Evolutionary conservation across 2,113 vertebrate species (phyloP).

Genomic region (Panthera tigris): DNA sequence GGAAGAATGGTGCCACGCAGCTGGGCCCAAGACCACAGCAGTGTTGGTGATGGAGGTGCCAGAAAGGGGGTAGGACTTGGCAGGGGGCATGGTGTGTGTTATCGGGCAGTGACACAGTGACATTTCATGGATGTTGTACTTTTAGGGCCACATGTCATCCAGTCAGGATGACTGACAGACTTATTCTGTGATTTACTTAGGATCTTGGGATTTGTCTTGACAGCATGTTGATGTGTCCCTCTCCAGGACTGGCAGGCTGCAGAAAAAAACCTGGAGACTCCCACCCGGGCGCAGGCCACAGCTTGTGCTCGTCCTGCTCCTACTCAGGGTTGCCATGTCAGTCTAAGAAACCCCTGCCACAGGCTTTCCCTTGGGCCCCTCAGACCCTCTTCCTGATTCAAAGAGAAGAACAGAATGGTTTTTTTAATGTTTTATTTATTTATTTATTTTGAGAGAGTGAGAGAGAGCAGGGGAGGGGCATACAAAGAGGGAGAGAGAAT

Average conservation of each 20-base stretch:
- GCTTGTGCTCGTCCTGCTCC: background rate
- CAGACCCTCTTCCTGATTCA: background rate
- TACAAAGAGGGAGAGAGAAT: too few species aligned
- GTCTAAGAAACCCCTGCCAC: background rate
- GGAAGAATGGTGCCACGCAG: background rate
- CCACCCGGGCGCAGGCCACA: too few species aligned
- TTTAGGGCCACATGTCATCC: slow-evolving; percentile 36
- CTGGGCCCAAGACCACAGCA: background rate
- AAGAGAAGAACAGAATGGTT: background rate
- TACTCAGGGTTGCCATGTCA: fast-evolving
- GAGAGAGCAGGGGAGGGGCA: too few species aligned
- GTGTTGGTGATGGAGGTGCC: background rate
- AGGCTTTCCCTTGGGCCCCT: background rate
- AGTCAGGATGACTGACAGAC: slow-evolving; percentile 70
- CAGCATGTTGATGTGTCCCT: slow-evolving; percentile 20
- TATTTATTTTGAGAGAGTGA: too few species aligned
- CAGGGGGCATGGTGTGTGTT: background rate
- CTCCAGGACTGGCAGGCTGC: slow-evolving; percentile 62
- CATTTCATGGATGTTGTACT: slow-evolving; percentile 46
- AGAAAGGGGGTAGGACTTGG: background rate
- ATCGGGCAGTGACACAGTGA: background rate
- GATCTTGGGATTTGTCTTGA: slow-evolving; percentile 64
- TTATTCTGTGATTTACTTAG: slow-evolving; percentile 30
- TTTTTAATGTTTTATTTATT: too few species aligned
- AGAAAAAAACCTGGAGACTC: background rate